Percentiles rank a stretch among this genome's conserved stretches.
Conservation (phyloP, 2,888 invertebrate genomes). For the Cactoblastis cactorum region DNA sequence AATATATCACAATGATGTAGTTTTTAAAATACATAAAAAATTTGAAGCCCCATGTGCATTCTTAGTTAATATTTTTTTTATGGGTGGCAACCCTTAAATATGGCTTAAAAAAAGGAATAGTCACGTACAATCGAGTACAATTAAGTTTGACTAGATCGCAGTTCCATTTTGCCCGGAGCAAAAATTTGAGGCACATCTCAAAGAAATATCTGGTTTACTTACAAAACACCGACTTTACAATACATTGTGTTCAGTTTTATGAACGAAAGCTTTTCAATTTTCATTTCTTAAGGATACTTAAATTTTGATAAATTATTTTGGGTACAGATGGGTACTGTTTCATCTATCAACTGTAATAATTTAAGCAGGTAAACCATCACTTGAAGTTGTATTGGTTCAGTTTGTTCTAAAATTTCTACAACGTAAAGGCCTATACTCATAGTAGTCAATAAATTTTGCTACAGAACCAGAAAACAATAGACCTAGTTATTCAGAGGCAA, state of each 20-base stretch:
- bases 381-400: too few species aligned
- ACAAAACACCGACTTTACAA: neutral
- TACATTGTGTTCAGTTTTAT: neutral
- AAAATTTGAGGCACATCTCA: slow-evolving; percentile 5
- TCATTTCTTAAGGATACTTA: too few species aligned
- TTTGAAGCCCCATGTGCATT: neutral
- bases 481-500: slow-evolving; percentile 11
- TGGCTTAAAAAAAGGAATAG: slow-evolving; percentile 3
- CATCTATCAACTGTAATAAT: too few species aligned
- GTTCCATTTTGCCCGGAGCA: neutral
- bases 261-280: neutral
- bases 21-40: too few species aligned
- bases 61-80: neutral
- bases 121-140: slow-evolving; percentile 7
- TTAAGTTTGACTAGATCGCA: slow-evolving; percentile 8
- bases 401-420: too few species aligned
- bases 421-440: too few species aligned
- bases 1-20: too few species aligned
- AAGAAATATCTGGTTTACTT: neutral
- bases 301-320: too few species aligned
- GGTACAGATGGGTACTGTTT: too few species aligned
- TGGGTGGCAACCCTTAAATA: slow-evolving; percentile 1
- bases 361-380: too few species aligned
- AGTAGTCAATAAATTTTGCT: too few species aligned
- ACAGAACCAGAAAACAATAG: slow-evolving; percentile 3